Conservation (phyloP, 2,888 invertebrate species). For the Pediacus dermestoides region DNA sequence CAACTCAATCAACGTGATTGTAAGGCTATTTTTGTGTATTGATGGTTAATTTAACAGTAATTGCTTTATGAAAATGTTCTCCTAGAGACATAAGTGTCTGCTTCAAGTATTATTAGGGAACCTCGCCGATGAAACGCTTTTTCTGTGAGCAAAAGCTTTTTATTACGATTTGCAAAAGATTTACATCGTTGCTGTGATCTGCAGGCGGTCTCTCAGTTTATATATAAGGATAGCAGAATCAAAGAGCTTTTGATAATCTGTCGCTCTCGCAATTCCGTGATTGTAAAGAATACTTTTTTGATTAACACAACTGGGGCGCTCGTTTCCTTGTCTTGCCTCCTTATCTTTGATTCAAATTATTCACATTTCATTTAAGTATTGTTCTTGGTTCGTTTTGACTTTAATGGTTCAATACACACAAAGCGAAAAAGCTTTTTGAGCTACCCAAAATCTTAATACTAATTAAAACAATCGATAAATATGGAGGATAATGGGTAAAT, state of each 20-base stretch:
- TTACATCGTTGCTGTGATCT: slow-evolving; percentile 7
- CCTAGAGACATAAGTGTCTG: neutral
- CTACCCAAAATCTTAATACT: slow-evolving; percentile 1
- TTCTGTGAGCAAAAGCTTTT: slow-evolving; percentile 4
- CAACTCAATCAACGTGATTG: too few species aligned
- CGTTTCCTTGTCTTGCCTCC: slow-evolving; percentile 23
- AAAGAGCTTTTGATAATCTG: slow-evolving; percentile 27
- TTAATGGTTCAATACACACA: slow-evolving; percentile 6
- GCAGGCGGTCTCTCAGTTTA: slow-evolving; percentile 4
- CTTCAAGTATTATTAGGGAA: too few species aligned
- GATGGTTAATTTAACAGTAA: neutral
- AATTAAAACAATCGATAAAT: slow-evolving; percentile 1
- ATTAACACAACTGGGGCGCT: slow-evolving; percentile 27
- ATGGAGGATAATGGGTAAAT: neutral
- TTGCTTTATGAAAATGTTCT: slow-evolving; percentile 2
- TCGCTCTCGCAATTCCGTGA: slow-evolving; percentile 22
- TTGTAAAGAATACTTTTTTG: slow-evolving; percentile 33
- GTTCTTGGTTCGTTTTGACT: slow-evolving; percentile 19
- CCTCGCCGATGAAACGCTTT: neutral
- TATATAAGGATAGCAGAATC: slow-evolving; percentile 4
- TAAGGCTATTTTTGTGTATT: neutral
- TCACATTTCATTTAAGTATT: slow-evolving; percentile 30
- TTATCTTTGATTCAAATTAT: slow-evolving; percentile 28
- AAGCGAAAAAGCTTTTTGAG: too few species aligned
- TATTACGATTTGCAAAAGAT: slow-evolving; percentile 6